Evolutionary conservation across 2,888 invertebrate species (phyloP).

Genomic region (Philopedon plagiatum): DNA sequence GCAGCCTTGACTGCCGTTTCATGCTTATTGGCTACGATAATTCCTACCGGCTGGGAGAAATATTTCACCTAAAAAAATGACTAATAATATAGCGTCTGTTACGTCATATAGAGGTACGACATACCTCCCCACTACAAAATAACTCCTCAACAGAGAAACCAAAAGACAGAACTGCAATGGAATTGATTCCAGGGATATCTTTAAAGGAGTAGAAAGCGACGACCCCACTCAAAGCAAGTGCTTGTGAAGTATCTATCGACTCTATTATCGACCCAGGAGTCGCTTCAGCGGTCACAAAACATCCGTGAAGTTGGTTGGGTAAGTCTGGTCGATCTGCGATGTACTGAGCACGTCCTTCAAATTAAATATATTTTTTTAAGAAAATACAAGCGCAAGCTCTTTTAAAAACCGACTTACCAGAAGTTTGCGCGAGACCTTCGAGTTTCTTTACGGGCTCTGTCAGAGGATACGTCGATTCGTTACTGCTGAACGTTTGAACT

Average conservation of each 20-base stretch:
- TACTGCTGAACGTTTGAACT: conserved; percentile 74
- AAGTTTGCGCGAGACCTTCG: conserved; percentile 74
- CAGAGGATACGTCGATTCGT: conserved; percentile 75
- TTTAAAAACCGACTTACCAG: conserved; percentile 66
- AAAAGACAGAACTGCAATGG: conserved; percentile 68
- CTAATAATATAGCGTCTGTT: background rate
- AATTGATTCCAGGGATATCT: conserved; percentile 81
- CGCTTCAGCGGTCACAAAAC: conserved; percentile 76
- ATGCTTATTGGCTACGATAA: conserved; percentile 78
- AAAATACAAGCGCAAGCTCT: too few species aligned
- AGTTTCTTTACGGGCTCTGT: conserved; percentile 77
- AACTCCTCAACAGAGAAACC: conserved; percentile 66
- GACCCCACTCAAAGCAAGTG: conserved; percentile 78
- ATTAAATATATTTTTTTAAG: too few species aligned
- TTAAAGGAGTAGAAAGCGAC: conserved; percentile 76
- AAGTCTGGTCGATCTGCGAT: conserved; percentile 80
- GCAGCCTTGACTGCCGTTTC: conserved; percentile 74
- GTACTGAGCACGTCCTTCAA: conserved; percentile 81
- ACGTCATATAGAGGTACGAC: too few species aligned
- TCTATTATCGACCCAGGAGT: conserved; percentile 73
- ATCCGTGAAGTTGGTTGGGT: conserved; percentile 79
- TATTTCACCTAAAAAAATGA: conserved; percentile 64
- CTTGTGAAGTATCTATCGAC: conserved; percentile 76
- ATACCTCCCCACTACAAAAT: conserved; percentile 71
- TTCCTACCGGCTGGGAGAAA: conserved; percentile 82